Evolutionary conservation across 1,140 invertebrate genomes (phyloP).

Genomic region (Xylocopa sonorina): DNA sequence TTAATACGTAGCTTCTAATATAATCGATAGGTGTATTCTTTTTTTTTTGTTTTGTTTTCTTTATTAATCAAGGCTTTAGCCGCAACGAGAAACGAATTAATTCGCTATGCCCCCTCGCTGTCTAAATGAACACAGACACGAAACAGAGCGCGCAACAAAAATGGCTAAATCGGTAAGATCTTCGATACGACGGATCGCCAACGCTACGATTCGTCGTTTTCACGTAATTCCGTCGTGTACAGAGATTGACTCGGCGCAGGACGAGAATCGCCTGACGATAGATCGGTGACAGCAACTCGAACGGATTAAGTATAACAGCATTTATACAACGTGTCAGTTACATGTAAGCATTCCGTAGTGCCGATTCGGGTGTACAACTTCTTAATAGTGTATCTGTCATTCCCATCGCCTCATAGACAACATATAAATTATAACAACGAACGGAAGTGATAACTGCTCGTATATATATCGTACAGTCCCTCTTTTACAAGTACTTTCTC

Average conservation of each 20-base stretch:
- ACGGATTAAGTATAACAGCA: conserved; percentile 67
- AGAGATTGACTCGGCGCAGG: conserved; percentile 54
- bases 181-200: conserved; percentile 4
- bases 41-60: no score
- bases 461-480: conserved; percentile 52
- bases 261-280: conserved; percentile 60
- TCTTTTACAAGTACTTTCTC: conserved; percentile 61
- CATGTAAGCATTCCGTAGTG: conserved; percentile 62
- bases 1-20: conserved; percentile 9
- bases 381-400: conserved; percentile 65
- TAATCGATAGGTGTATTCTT: neutral
- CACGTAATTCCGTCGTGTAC: conserved; percentile 21
- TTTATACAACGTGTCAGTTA: conserved; percentile 73
- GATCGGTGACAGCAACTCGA: conserved; percentile 63
- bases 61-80: neutral
- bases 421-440: conserved; percentile 70
- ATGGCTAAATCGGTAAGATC: neutral
- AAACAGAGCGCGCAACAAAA: neutral
- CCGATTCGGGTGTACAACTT: conserved; percentile 71
- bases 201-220: conserved; percentile 35
- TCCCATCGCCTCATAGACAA: conserved; percentile 51
- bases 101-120: neutral
- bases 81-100: neutral
- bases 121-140: neutral
- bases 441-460: conserved; percentile 60